A percentile compares a stretch with the other conserved stretches of the same genome.
phyloP scores from a whole-genome alignment of 2,113 vertebrate species.

The Pitta sordida region DNA sequence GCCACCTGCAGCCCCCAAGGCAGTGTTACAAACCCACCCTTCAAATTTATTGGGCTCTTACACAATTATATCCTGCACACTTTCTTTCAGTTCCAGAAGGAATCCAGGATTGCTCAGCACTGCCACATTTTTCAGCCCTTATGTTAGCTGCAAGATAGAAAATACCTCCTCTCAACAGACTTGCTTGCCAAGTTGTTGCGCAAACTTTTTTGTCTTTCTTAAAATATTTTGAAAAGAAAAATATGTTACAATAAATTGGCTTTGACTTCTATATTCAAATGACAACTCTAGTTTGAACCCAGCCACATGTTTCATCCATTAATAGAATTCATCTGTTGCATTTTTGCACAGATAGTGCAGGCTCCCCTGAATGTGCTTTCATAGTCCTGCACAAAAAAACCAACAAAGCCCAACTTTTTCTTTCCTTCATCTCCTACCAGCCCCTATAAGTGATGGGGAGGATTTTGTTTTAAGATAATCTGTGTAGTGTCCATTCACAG shows the following conservation, averaged over 20 bases:
- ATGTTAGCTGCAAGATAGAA: slow-evolving; percentile 67
- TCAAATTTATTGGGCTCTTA: slow-evolving; percentile 36
- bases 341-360: slow-evolving; percentile 18
- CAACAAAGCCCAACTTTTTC: slow-evolving; percentile 13
- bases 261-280: slow-evolving; percentile 59
- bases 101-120: slow-evolving; percentile 49
- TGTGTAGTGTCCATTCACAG: background rate
- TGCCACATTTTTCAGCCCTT: slow-evolving; percentile 64
- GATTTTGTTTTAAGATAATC: slow-evolving; percentile 14
- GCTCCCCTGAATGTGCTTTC: background rate
- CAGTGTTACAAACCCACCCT: slow-evolving; percentile 44
- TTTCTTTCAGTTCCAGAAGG: slow-evolving; percentile 49
- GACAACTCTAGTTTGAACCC: slow-evolving; percentile 44
- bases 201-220: slow-evolving; percentile 68
- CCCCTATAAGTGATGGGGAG: background rate
- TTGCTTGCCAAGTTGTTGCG: slow-evolving; percentile 69
- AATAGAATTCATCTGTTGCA: slow-evolving; percentile 56
- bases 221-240: slow-evolving; percentile 79
- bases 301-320: slow-evolving; percentile 40
- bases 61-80: slow-evolving; percentile 12
- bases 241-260: slow-evolving; percentile 60
- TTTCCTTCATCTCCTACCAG: background rate
- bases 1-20: slow-evolving; percentile 60
- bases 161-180: slow-evolving; percentile 62
- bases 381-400: background rate